Conservation (phyloP, 1,140 invertebrate genomes). For the Pseudomyrmex sp. region DNA sequence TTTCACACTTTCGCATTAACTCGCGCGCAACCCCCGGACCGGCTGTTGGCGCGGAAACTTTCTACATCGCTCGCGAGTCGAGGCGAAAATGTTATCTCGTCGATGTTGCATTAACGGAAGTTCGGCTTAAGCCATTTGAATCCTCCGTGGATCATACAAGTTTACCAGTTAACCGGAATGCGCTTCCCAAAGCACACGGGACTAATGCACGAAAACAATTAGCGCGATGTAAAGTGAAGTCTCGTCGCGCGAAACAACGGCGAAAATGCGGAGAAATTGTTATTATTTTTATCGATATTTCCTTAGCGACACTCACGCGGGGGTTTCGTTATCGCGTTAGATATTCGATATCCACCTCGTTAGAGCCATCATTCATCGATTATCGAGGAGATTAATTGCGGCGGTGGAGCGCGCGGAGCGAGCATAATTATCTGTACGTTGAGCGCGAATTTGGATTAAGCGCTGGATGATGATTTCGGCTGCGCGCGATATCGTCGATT, state of each 20-base stretch:
- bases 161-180: constrained; percentile 31
- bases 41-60: constrained; percentile 49
- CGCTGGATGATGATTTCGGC: too few relatives aligned
- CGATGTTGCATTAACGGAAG: constrained; percentile 54
- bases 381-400: neutral
- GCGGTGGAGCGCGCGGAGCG: neutral
- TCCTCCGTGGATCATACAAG: constrained; percentile 3
- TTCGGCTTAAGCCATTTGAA: constrained; percentile 48
- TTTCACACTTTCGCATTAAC: constrained; percentile 46
- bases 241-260: neutral
- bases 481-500: constrained; percentile 20
- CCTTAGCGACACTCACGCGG: neutral
- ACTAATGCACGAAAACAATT: constrained; percentile 1
- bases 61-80: constrained; percentile 47
- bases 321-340: neutral
- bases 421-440: neutral
- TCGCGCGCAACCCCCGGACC: neutral
- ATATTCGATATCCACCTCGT: neutral
- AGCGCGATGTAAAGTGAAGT: neutral
- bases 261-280: too few relatives aligned
- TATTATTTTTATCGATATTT: neutral
- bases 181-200: neutral
- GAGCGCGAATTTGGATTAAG: neutral
- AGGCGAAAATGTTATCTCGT: constrained; percentile 36
- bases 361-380: neutral